Conservation (phyloP, 2,888 invertebrate genomes). For the Drosophila phalerata region DNA sequence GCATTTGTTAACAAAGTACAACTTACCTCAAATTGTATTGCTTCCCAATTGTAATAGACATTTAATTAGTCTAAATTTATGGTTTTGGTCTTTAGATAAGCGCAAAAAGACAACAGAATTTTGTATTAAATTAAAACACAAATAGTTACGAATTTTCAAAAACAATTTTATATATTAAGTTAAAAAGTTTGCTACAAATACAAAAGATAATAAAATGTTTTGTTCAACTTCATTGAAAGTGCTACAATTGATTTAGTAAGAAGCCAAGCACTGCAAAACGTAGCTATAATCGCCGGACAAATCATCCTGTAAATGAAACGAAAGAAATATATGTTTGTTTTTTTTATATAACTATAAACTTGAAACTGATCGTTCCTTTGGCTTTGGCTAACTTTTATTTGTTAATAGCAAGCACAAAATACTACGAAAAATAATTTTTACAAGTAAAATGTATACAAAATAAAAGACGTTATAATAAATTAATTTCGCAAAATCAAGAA, state of each 20-base stretch:
- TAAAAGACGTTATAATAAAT: constrained; percentile 51
- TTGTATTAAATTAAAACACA: constrained; percentile 15
- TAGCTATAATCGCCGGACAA: constrained; percentile 89
- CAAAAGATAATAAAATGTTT: constrained; percentile 36
- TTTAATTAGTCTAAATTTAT: not conserved
- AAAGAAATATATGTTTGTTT: constrained; percentile 34
- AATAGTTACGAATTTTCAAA: constrained; percentile 27
- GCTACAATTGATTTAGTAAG: constrained; percentile 69
- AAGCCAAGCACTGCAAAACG: constrained; percentile 87
- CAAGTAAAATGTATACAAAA: constrained; percentile 76
- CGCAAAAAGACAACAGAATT: constrained; percentile 14
- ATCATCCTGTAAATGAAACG: constrained; percentile 87
- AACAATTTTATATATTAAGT: constrained; percentile 31
- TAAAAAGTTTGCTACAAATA: constrained; percentile 23
- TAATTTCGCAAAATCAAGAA: constrained; percentile 23
- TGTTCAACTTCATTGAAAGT: constrained; percentile 16
- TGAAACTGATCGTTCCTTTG: constrained; percentile 22
- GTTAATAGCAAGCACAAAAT: constrained; percentile 70
- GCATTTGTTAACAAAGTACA: not conserved
- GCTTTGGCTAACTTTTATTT: constrained; percentile 54
- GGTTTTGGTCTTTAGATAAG: constrained; percentile 18
- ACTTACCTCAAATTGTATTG: constrained; percentile 28
- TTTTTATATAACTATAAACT: constrained; percentile 31
- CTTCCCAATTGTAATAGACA: constrained; percentile 8
- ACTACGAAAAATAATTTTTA: constrained; percentile 52